Conservation (phyloP, 1,140 invertebrate species). For the Hestina assimilis region DNA sequence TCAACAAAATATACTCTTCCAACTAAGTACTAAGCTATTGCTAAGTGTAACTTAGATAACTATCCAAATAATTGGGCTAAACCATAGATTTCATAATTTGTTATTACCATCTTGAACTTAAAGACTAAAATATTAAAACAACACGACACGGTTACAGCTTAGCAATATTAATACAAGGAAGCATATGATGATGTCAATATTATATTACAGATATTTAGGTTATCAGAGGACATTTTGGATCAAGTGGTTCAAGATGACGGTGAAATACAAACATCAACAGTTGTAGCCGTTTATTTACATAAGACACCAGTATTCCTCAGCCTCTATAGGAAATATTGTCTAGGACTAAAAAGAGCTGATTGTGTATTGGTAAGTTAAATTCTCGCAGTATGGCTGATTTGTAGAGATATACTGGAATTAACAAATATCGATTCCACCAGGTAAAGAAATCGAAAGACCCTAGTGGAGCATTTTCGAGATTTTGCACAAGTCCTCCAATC, state of each 20-base stretch:
- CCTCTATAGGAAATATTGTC: slow-evolving; percentile 88
- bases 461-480: slow-evolving; percentile 83
- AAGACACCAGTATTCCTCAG: slow-evolving; percentile 85
- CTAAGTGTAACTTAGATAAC: too few relatives aligned
- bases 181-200: neutral
- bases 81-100: too few relatives aligned
- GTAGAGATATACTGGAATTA: neutral
- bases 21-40: too few relatives aligned
- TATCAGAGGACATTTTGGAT: slow-evolving; percentile 89
- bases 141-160: neutral
- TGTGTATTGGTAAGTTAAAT: slow-evolving; percentile 82
- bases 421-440: slow-evolving; percentile 32
- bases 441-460: slow-evolving; percentile 81
- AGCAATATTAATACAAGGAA: neutral
- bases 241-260: slow-evolving; percentile 85
- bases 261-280: slow-evolving; percentile 81
- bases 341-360: slow-evolving; percentile 89
- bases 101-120: too few relatives aligned
- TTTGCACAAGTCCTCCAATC: slow-evolving; percentile 87
- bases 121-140: too few relatives aligned
- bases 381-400: neutral
- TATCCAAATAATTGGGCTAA: too few relatives aligned
- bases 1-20: neutral
- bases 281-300: slow-evolving; percentile 84
- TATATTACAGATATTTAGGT: slow-evolving; percentile 80